phyloP scores from a whole-genome alignment of 2,113 vertebrate genomes.

The Otolemur garnettii region DNA sequence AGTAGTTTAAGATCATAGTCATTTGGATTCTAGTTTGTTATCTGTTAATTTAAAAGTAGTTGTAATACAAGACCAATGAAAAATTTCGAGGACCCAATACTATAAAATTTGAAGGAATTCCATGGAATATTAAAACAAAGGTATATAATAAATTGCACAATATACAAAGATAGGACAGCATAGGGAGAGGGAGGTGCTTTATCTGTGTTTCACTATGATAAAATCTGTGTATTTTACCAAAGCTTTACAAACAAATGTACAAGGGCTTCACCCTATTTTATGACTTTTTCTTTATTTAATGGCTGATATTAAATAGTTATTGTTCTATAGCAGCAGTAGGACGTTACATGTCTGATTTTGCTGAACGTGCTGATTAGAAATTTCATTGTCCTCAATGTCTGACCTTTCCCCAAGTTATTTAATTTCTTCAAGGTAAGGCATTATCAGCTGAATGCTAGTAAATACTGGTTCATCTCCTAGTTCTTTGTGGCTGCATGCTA shows the following conservation, averaged over 20 bases:
- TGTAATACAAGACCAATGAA: not conserved
- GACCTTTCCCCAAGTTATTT: not conserved
- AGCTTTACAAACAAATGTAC: not conserved
- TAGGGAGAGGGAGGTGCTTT: not conserved
- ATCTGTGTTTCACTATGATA: not conserved
- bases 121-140: not conserved
- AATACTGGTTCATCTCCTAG: not conserved
- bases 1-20: not conserved
- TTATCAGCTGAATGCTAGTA: not conserved
- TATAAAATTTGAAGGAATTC: not conserved
- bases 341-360: not conserved
- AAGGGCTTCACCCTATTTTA: not conserved
- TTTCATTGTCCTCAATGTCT: not conserved
- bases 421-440: not conserved
- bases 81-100: not conserved
- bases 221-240: not conserved
- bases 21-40: not conserved
- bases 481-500: not conserved
- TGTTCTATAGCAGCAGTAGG: not conserved
- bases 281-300: slow-evolving; percentile 17
- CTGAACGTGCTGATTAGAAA: not conserved
- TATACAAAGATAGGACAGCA: not conserved
- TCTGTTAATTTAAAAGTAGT: not conserved
- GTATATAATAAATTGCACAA: not conserved
- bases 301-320: not conserved